Conservation (phyloP, 1,140 invertebrate genomes). For the Drosophila sulfurigaster region DNA sequence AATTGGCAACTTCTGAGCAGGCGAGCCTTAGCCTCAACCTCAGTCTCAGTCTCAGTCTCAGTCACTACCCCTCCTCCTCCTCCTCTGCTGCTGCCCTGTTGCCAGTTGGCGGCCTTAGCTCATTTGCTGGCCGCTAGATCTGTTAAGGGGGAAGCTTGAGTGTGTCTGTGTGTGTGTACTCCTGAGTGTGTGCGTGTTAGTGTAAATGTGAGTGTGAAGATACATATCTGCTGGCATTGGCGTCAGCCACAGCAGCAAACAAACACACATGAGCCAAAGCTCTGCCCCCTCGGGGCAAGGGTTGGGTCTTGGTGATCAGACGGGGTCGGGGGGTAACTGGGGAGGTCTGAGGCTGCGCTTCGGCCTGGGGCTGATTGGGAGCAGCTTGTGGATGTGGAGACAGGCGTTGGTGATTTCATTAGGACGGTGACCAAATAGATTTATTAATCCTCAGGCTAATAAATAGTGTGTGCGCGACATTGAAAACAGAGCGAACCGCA, state of each 20-base stretch:
- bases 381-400: constrained; percentile 15
- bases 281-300: constrained; percentile 16
- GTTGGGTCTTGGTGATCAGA: not conserved
- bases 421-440: constrained; percentile 84
- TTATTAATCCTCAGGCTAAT: constrained; percentile 83
- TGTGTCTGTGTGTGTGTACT: constrained; percentile 36
- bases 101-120: constrained; percentile 13
- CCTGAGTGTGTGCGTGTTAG: constrained; percentile 36
- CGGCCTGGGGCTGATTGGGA: constrained; percentile 31
- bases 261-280: constrained; percentile 31
- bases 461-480: constrained; percentile 80
- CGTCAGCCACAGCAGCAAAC: constrained; percentile 66
- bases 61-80: too few species aligned
- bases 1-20: constrained; percentile 78
- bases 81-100: not conserved
- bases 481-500: constrained; percentile 63
- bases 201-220: constrained; percentile 55
- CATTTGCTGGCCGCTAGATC: constrained; percentile 47
- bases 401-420: constrained; percentile 74
- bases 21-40: not conserved
- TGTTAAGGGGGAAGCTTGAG: constrained; percentile 1
- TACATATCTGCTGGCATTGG: constrained; percentile 76
- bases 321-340: not conserved
- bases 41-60: too few species aligned
- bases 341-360: not conserved